Base-by-base conservation (phyloP, 2,888 invertebrate genomes). In the Cephus rjabovi region DNA sequence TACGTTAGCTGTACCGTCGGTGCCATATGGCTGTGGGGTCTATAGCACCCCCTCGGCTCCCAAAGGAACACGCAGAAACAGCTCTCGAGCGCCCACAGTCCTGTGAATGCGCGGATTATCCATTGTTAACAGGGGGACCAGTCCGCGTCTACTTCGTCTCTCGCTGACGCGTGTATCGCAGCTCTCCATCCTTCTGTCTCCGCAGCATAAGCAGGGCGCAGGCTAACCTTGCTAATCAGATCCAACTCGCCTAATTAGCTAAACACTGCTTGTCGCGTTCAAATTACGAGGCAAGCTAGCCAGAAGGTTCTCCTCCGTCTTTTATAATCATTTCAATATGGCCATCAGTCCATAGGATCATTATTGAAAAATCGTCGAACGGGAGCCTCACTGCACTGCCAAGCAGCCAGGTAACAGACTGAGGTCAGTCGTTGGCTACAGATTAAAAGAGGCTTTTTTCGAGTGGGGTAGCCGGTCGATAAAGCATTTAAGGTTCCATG, bases 61-160 rank as follows among this genome's bases (percentile, higher is more conserved):
- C 12, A 15, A 4, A 33, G 30, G 33, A 30, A 70, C 70, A 30
- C 70, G 30, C 70, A 33, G 70, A 70, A 70, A 30, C 70, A 30
- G 70, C 30, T n/a, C 70, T 70, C 70, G 70, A 70, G 33, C 70
- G 70, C 15, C 70, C 70, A 1, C 70, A 84, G 82, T 81, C 77
- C 75, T 80, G 83, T 86, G 83, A 87, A 87, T 86, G 82, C 83
- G 80, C 82, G 85, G 86, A 87, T 89, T 86, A 87, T 82, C 85
- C 82, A 89, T 89, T 88, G 88, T 87, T 86, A 83, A 81, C 79
- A 11, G 81, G 78, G 68, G 80, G 77, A 81, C 76, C 77, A 79
- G 77, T 15, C 70, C 78, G 69, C 83, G 76, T 78, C 15, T 40
- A 15, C 40, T 15, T 40, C 6, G 40, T 40, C 40, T 40, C 40